Evolutionary conservation across 2,888 invertebrate genomes (phyloP).

Genomic region (Metellina segmentata): DNA sequence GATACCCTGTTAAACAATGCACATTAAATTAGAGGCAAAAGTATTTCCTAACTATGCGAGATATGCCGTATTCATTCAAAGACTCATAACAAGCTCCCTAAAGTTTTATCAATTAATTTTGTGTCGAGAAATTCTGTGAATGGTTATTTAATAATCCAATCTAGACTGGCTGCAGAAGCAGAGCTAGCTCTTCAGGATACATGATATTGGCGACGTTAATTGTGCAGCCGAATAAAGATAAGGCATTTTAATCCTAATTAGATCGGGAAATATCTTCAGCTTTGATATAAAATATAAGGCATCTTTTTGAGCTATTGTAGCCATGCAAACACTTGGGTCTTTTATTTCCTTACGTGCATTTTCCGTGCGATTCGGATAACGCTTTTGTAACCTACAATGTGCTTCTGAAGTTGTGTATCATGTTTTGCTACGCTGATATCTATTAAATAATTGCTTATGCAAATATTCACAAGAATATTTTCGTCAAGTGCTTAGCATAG

Average conservation of each 20-base stretch:
- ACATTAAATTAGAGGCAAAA: background rate
- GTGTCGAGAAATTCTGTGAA: background rate
- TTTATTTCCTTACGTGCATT: too few relatives aligned
- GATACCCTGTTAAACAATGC: background rate
- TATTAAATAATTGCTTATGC: too few relatives aligned
- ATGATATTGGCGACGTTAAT: background rate
- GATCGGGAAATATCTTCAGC: background rate
- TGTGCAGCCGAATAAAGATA: background rate
- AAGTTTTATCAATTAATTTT: background rate
- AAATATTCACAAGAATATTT: too few relatives aligned
- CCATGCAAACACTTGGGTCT: too few relatives aligned
- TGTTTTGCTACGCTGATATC: too few relatives aligned
- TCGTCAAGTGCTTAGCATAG: too few relatives aligned
- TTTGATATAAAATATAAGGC: background rate
- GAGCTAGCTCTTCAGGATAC: background rate
- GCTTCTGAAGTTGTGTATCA: too few relatives aligned
- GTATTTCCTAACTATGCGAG: background rate
- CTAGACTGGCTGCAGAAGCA: background rate
- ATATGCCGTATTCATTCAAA: background rate
- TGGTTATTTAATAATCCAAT: background rate
- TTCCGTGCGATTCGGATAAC: too few relatives aligned
- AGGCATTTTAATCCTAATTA: background rate
- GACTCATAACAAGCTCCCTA: background rate
- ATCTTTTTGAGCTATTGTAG: background rate
- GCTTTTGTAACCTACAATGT: too few relatives aligned